Conservation (phyloP, 2,113 vertebrate species). For the Anthoscopus minutus region DNA sequence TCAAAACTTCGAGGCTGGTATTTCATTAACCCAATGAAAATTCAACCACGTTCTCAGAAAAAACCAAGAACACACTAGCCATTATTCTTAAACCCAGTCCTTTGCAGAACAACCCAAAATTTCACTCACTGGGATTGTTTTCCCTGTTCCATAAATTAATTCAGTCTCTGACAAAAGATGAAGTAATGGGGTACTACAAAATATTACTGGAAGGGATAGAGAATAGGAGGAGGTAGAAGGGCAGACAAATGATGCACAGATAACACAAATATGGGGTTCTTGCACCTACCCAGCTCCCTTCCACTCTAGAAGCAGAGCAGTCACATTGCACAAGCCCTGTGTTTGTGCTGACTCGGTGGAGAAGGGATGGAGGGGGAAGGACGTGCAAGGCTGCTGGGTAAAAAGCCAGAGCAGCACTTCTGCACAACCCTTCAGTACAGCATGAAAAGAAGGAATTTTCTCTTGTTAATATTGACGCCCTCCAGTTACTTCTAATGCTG, state of each 20-base stretch:
- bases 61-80: not conserved
- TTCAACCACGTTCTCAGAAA: not conserved
- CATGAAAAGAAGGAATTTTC: not conserved
- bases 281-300: not conserved
- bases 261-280: not conserved
- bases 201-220: not conserved
- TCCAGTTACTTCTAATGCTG: not conserved
- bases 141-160: not conserved
- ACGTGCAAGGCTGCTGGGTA: not conserved
- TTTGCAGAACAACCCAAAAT: not conserved
- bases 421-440: fast-evolving
- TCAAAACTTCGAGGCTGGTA: not conserved
- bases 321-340: not conserved
- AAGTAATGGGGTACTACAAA: not conserved
- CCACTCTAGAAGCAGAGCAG: not conserved
- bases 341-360: not conserved
- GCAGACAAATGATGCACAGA: not conserved
- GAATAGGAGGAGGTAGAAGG: not conserved
- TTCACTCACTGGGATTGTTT: not conserved
- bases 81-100: not conserved
- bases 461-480: not conserved
- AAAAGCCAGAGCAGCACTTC: not conserved
- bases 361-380: not conserved
- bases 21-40: not conserved
- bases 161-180: not conserved